phyloP scores from a whole-genome alignment of 2,113 vertebrate species.

The Syngnathus typhle region DNA sequence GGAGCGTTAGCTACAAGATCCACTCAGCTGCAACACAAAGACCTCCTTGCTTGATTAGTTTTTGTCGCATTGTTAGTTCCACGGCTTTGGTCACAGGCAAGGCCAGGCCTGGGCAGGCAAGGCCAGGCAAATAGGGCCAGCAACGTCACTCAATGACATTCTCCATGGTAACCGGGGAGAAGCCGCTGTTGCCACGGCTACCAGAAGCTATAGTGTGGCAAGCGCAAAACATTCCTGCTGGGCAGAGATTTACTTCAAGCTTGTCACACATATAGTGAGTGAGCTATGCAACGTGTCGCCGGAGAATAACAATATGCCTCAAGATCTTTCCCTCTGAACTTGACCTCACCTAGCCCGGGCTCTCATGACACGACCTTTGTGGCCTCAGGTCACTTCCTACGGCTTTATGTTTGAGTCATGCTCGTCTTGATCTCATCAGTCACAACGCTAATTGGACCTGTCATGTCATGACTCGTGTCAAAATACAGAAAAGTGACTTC shows the following conservation, averaged over 20 bases:
- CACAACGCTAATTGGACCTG: neutral
- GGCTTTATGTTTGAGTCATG: too few species aligned
- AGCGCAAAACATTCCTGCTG: constrained; percentile 62
- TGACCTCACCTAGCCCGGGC: constrained; percentile 26
- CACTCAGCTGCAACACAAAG: constrained; percentile 38
- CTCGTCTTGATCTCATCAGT: neutral
- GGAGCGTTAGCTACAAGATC: neutral
- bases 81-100: constrained; percentile 52
- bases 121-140: constrained; percentile 62
- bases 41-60: constrained; percentile 37
- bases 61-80: constrained; percentile 68
- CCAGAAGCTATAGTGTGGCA: constrained; percentile 67
- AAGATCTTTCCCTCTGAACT: constrained; percentile 28
- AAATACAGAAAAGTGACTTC: neutral
- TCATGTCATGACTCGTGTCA: neutral
- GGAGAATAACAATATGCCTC: neutral
- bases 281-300: constrained; percentile 34
- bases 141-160: constrained; percentile 67
- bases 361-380: constrained; percentile 50
- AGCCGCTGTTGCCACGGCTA: constrained; percentile 75
- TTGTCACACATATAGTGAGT: constrained; percentile 30
- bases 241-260: constrained; percentile 41
- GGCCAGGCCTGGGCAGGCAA: too few species aligned
- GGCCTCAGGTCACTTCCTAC: constrained; percentile 29
- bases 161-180: constrained; percentile 72